Evolutionary conservation across 1,140 invertebrate genomes (phyloP).

Genomic region (Littorina saxatilis): DNA sequence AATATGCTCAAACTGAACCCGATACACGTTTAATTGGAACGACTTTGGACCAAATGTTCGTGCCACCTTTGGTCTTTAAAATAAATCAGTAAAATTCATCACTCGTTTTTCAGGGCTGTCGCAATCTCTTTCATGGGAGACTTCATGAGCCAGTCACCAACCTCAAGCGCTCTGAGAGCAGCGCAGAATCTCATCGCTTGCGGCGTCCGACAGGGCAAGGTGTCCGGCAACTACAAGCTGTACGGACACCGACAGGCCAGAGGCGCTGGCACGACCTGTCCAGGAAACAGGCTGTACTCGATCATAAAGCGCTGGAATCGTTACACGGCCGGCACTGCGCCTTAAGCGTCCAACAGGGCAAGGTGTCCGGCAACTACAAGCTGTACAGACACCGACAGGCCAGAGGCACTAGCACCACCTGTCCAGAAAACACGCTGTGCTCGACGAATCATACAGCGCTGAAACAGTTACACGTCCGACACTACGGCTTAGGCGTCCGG

Average conservation of each 20-base stretch:
- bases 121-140: constrained; percentile 80
- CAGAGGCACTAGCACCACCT: constrained; percentile 40
- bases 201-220: constrained; percentile 45
- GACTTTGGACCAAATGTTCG: no score
- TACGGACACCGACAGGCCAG: constrained; percentile 59
- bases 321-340: constrained; percentile 47
- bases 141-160: constrained; percentile 52
- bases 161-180: constrained; percentile 45
- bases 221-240: constrained; percentile 49
- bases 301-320: constrained; percentile 78
- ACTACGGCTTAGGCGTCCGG: no score
- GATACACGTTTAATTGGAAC: no score
- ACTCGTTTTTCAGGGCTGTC: neutral
- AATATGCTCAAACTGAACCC: no score
- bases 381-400: constrained; percentile 61
- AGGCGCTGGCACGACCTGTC: constrained; percentile 48
- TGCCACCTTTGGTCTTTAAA: no score
- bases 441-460: constrained; percentile 77
- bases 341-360: constrained; percentile 23
- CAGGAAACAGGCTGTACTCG: constrained; percentile 74
- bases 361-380: constrained; percentile 48
- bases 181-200: constrained; percentile 54
- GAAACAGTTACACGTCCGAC: constrained; percentile 76
- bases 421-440: constrained; percentile 74
- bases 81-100: no score